Evolutionary conservation across 2,797 vertebrate species (phyloP).

Genomic region (Acipenser transmontanus): DNA sequence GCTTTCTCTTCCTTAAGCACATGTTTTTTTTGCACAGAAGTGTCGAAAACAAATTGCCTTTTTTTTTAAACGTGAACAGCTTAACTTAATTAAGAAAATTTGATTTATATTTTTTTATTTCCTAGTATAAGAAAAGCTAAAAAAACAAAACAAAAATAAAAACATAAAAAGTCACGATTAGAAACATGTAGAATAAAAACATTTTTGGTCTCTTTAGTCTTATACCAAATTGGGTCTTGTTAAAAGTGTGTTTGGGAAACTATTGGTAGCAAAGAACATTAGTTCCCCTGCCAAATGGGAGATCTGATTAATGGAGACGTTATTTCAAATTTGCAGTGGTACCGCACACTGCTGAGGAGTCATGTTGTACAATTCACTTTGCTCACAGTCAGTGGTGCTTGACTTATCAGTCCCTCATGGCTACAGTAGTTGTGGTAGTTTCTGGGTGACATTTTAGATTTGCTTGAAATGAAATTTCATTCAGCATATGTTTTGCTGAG

Average conservation of each 20-base stretch:
- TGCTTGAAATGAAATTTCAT: slow-evolving; percentile 45
- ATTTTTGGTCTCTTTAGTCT: too few species aligned
- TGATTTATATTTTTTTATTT: too few species aligned
- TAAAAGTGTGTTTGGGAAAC: slow-evolving; percentile 2
- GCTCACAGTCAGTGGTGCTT: slow-evolving; percentile 57
- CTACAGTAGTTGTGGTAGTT: slow-evolving; percentile 26
- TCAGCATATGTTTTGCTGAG: neutral
- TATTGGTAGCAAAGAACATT: slow-evolving; percentile 1
- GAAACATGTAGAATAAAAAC: too few species aligned
- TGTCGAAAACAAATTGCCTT: too few species aligned
- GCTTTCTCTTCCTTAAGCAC: too few species aligned
- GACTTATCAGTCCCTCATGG: slow-evolving; percentile 51
- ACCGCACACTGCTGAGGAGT: slow-evolving; percentile 46
- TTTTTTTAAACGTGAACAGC: too few species aligned
- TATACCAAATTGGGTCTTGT: neutral
- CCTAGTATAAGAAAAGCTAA: too few species aligned
- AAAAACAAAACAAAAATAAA: too few species aligned
- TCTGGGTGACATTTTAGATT: slow-evolving; percentile 47
- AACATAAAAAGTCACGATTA: too few species aligned
- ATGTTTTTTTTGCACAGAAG: too few species aligned
- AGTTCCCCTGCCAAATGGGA: neutral
- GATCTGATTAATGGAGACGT: too few species aligned
- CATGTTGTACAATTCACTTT: slow-evolving; percentile 50
- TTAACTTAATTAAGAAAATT: too few species aligned
- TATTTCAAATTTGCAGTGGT: slow-evolving; percentile 38